A percentile compares a stretch with the other conserved stretches of the same genome.
Evolutionary conservation across 2,888 invertebrate species (phyloP).

Genomic region (Neoaliturus tenellus): DNA sequence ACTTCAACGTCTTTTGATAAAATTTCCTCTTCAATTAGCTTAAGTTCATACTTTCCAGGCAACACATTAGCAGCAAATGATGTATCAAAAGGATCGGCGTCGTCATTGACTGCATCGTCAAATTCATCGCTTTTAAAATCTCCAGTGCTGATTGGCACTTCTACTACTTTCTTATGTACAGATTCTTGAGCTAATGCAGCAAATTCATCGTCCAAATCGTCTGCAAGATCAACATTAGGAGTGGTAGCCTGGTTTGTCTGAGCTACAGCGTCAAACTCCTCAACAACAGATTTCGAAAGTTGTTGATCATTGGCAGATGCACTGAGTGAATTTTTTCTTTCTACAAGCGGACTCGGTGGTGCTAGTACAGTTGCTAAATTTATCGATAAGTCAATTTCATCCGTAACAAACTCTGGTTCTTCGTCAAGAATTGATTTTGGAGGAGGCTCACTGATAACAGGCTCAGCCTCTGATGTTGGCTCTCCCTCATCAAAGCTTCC

Average conservation of each 20-base stretch:
- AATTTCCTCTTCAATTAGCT: conserved; percentile 77
- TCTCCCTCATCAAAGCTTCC: conserved; percentile 76
- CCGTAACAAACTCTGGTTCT: conserved; percentile 74
- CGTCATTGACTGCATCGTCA: conserved; percentile 74
- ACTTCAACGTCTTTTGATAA: conserved; percentile 70
- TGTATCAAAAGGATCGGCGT: conserved; percentile 90
- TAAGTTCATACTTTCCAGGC: conserved; percentile 79
- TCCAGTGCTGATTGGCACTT: background rate
- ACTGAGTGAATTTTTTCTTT: background rate
- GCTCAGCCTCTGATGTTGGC: conserved; percentile 68
- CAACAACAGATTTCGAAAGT: conserved; percentile 40
- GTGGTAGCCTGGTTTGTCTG: background rate
- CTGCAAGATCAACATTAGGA: conserved; percentile 70
- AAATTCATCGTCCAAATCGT: conserved; percentile 86
- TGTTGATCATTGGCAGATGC: background rate
- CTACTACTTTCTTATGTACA: conserved; percentile 75
- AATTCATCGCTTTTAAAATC: conserved; percentile 10
- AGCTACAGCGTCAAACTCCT: conserved; percentile 46
- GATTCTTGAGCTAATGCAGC: conserved; percentile 87
- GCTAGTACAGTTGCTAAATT: conserved; percentile 55
- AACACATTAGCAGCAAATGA: conserved; percentile 87
- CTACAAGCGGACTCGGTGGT: conserved; percentile 41
- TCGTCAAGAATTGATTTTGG: conserved; percentile 80
- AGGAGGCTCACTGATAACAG: conserved; percentile 62
- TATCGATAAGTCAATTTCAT: conserved; percentile 70